These are phyloP conservation scores for Epirrhoe tristata DNA, from an alignment of 2,888 invertebrate genomes.

Conservation along the genomic window DNA sequence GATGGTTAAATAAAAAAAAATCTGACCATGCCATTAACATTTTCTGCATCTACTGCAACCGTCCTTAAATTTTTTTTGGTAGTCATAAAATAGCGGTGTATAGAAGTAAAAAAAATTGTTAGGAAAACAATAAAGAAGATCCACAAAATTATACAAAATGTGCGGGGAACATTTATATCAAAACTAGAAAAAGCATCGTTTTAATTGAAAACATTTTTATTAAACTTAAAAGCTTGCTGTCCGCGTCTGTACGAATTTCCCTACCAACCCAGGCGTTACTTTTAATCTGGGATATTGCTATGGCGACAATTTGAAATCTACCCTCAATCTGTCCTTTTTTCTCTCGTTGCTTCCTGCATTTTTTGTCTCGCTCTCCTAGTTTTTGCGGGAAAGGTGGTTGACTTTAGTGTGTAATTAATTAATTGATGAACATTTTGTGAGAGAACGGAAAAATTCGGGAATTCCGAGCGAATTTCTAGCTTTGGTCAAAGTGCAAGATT, in stretches of 20 bases:
- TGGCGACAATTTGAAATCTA: conserved; percentile 72
- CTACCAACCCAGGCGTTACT: conserved; percentile 79
- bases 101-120: too few relatives aligned
- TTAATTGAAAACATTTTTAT: background rate
- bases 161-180: too few relatives aligned
- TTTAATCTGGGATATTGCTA: conserved; percentile 83
- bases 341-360: conserved; percentile 14
- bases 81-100: too few relatives aligned
- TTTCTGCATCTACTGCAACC: too few relatives aligned
- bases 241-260: conserved; percentile 51
- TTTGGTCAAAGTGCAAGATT: background rate
- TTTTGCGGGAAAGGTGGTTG: conserved; percentile 21
- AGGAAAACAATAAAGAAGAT: too few relatives aligned
- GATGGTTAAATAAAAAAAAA: too few relatives aligned
- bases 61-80: too few relatives aligned
- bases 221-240: conserved; percentile 23
- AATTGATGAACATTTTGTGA: conserved; percentile 31
- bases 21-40: too few relatives aligned
- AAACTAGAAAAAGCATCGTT: too few relatives aligned
- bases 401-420: conserved; percentile 35
- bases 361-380: conserved; percentile 34
- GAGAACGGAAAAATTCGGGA: conserved; percentile 16
- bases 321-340: conserved; percentile 39
- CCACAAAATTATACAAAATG: too few relatives aligned
- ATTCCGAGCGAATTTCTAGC: conserved; percentile 16